phyloP scores from a whole-genome alignment of 2,888 invertebrate genomes.

The Frankliniella intonsa region DNA sequence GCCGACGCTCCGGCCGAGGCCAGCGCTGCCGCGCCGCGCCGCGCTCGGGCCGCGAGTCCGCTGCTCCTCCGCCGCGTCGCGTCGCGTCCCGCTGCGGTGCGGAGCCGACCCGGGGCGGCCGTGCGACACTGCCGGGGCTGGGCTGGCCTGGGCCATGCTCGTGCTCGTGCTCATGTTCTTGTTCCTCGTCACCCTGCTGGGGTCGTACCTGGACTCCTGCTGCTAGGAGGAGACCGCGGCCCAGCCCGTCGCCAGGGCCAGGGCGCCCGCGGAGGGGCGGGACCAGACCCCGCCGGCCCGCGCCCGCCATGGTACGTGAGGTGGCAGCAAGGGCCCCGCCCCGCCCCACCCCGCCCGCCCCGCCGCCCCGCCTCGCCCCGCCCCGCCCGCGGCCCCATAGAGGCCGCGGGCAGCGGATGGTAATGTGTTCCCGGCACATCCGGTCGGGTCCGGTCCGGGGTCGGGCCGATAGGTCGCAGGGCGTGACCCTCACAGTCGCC shows the following conservation, averaged over 20 bases:
- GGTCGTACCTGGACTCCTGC: constrained; percentile 12
- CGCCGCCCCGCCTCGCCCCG: not conserved
- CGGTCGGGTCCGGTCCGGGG: no score
- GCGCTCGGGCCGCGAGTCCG: not conserved
- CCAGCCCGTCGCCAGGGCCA: no score
- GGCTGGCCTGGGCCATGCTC: not conserved
- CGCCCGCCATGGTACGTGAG: not conserved
- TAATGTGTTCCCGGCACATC: no score
- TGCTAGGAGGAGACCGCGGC: not conserved
- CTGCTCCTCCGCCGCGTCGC: no score
- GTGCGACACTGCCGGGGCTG: not conserved
- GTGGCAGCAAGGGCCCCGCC: no score
- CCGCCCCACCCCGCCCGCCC: no score
- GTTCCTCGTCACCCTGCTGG: constrained; percentile 13
- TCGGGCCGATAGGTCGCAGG: no score
- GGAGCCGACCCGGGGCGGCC: no score
- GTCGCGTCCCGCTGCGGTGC: no score
- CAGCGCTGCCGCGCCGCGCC: not conserved
- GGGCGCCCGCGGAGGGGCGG: no score
- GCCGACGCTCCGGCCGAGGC: not conserved
- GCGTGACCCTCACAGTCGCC: no score
- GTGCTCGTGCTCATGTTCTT: constrained; percentile 18
- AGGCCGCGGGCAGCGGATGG: not conserved
- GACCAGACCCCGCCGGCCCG: no score
- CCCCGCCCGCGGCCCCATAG: not conserved